Evolutionary conservation across 2,113 vertebrate species (phyloP), one percentile per base, ranked within the genome.

Genomic region (Vulpes vulpes): DNA sequence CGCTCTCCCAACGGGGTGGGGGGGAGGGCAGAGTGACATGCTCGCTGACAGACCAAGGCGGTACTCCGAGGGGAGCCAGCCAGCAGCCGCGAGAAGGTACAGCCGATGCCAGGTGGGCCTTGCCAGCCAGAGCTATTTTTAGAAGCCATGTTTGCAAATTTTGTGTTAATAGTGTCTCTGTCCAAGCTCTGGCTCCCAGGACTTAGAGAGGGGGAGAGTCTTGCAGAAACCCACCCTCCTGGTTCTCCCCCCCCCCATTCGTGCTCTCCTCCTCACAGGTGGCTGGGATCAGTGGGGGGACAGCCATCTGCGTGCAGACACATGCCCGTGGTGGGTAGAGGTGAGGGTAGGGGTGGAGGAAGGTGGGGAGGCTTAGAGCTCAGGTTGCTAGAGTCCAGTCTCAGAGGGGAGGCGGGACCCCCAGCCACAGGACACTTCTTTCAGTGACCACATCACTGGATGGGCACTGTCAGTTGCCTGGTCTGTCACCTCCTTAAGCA

Each of bases 91-190:
- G 96, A 96, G 96, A 96, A 98, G 96, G 97, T 98, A 90, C 88
- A 62, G 71, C 16, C 32, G n/a, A 87, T 97, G 98, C 97, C 98
- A 97, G 97, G 97, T 97, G 91, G 92, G 85, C 85, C 96, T 97
- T 97, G 96, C 98, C 97, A 98, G 95, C 96, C 20, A 1, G 80
- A 87, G 97, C 96, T 98, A 98, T 97, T 98, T 98, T 98, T 98
- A 98, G 98, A 97, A 98, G 88, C 91, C 88, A 79, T 98, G 97
- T 97, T 98, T 98, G 97, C 97, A 98, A 95, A 95, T 97, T 98
- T 94, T 92, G 76, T 97, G 91, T 98, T 98, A 98, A 98, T 97
- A 95, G 97, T 98, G 95, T 97, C 96, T 98, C 98, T 98, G 96
- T 97, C 97, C 96, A 96, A 95, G 90, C 84, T 80, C 83, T 97